These are phyloP conservation scores for Mycteria americana DNA, from an alignment of 2,797 vertebrate species.

Conservation along the genomic window DNA sequence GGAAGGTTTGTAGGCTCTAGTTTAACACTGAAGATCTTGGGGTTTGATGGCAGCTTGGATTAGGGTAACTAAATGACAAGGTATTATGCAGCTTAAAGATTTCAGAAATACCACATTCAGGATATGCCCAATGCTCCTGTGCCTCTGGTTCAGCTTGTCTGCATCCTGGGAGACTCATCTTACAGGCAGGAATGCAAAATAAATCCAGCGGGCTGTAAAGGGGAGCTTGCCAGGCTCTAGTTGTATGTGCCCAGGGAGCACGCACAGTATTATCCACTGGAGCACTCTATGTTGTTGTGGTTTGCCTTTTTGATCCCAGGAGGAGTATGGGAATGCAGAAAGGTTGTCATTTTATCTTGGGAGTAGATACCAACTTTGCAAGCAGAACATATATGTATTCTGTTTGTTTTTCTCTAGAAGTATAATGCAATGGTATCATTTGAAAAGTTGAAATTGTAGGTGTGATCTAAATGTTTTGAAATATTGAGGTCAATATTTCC, in stretches of 20 bases:
- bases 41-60: background rate
- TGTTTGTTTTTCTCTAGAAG: background rate
- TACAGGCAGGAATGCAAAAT: background rate
- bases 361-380: background rate
- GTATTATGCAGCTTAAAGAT: background rate
- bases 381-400: background rate
- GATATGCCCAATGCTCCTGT: background rate
- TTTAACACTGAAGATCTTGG: background rate
- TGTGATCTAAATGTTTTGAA: background rate
- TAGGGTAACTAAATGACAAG: background rate
- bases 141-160: background rate
- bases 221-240: background rate
- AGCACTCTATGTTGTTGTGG: background rate
- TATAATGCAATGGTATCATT: background rate
- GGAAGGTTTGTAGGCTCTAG: background rate
- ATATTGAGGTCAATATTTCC: background rate
- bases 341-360: background rate
- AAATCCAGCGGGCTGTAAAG: background rate
- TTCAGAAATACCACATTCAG: background rate
- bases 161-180: background rate
- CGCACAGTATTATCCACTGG: background rate
- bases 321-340: background rate
- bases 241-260: background rate
- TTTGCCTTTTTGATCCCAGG: background rate
- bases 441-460: background rate